Base-by-base conservation (phyloP, 1,140 invertebrate genomes). In the Panagrolaimus sp. region DNA sequence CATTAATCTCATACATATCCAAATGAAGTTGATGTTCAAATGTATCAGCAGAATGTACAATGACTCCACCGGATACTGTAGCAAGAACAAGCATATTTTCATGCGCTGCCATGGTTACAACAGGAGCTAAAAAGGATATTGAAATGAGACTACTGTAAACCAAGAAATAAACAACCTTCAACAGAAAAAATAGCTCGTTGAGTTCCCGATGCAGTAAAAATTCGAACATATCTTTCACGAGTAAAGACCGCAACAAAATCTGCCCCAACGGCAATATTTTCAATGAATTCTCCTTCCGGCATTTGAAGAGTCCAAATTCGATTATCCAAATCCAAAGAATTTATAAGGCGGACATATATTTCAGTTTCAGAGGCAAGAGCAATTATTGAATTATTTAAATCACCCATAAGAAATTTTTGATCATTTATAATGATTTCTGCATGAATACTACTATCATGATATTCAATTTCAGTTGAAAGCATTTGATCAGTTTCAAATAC, bases 371-470 rank as follows among this genome's bases (percentile, higher is more conserved):
- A 57, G 2, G 51, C 51, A 20, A 57, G n/a, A 4, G 51, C 51
- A 20, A 57, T 57, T 1, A 57, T 11, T 2, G 20, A 25, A 27
- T 57, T 57, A 27, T 57, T 57, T 27, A 57, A 25, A 27, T 57
- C 51, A 27, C 51, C 51, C 20, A 57, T 20, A 11, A 16, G 4
- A 16, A 25, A 57, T 13, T 57, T 57, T 20, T 57, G 9, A 25
- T 57, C 51, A 20, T 57, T 57, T 14, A 57, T 20, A 11, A 57
- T 57, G n/a, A 57, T 57, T 27, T 57, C 51, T 27, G 51, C 20
- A 57, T 57, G 51, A 20, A 57, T 27, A 11, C 20, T 57, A 8
- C 20, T 57, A 23, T 57, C 51, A 27, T 9, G 20, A 27, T 20
- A 57, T 20, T 57, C 51, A 20, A 57, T 57, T 27, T 57, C 51